Evolutionary conservation across 1,140 invertebrate genomes (phyloP).

Genomic region (Pseudomyrmex concolor): DNA sequence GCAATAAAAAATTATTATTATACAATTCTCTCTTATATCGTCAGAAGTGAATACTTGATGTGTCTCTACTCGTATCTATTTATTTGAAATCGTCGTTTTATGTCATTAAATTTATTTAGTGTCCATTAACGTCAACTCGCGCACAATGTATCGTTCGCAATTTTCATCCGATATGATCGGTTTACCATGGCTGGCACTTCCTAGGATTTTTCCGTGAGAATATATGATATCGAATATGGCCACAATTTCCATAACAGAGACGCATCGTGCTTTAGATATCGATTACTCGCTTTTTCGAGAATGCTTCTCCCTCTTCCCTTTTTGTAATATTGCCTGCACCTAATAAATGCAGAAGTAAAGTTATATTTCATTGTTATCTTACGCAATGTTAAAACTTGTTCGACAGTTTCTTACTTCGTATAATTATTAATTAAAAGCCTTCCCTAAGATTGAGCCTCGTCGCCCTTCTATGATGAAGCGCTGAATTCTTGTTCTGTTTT

Average conservation of each 20-base stretch:
- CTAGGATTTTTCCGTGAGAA: conserved; percentile 30
- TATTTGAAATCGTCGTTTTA: conserved; percentile 28
- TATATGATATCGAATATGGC: conserved; percentile 41
- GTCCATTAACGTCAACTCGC: conserved; percentile 25
- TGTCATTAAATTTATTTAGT: conserved; percentile 27
- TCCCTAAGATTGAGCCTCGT: neutral
- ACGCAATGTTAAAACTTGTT: conserved; percentile 3
- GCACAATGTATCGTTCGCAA: neutral
- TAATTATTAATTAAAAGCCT: conserved; percentile 51
- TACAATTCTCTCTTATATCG: too few species aligned
- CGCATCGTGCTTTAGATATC: conserved; percentile 62
- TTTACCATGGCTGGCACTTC: conserved; percentile 35
- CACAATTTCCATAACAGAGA: conserved; percentile 64
- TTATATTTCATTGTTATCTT: conserved; percentile 33
- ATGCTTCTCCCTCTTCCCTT: neutral
- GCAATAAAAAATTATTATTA: too few species aligned
- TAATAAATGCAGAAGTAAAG: conserved; percentile 38
- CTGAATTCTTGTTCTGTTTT: conserved; percentile 29
- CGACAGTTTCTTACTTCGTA: neutral
- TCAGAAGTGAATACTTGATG: neutral
- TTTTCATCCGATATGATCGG: conserved; percentile 55
- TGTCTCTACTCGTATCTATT: neutral
- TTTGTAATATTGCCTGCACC: conserved; percentile 29
- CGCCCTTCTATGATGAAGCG: conserved; percentile 16
- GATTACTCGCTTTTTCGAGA: conserved; percentile 65